A percentile compares a stretch with the other conserved stretches of the same genome.
phyloP scores from a whole-genome alignment of 2,797 vertebrate species.

The Gobionotothen gibberifrons region DNA sequence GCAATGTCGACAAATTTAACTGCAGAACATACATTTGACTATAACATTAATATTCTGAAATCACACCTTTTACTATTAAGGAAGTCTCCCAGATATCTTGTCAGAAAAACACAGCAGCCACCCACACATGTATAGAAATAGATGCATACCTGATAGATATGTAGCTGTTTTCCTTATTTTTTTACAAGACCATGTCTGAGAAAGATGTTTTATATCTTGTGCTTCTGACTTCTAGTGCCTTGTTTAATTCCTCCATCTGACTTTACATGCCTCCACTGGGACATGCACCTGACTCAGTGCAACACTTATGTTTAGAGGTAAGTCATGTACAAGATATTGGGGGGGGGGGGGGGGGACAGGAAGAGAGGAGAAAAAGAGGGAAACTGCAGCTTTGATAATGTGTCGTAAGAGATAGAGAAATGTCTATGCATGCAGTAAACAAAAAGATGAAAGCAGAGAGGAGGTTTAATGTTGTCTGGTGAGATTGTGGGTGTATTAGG shows the following conservation, averaged over 20 bases:
- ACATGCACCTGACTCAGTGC: constrained; percentile 49
- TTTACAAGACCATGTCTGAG: constrained; percentile 35
- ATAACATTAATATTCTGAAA: neutral
- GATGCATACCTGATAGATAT: constrained; percentile 11
- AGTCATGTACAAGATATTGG: constrained; percentile 23
- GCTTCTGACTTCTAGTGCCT: constrained; percentile 48
- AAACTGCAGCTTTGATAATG: constrained; percentile 33
- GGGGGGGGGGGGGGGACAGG: constrained; percentile 4
- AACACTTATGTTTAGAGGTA: constrained; percentile 39
- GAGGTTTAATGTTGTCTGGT: constrained; percentile 11
- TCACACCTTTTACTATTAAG: neutral
- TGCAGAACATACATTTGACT: neutral
- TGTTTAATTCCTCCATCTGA: constrained; percentile 45
- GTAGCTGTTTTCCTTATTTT: constrained; percentile 31
- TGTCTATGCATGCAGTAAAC: constrained; percentile 37
- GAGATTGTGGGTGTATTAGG: constrained; percentile 29
- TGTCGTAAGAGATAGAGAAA: constrained; percentile 14
- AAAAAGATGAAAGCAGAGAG: constrained; percentile 47
- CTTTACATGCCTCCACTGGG: constrained; percentile 45
- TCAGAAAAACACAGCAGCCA: neutral
- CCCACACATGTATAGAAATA: neutral
- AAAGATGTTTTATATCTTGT: constrained; percentile 36
- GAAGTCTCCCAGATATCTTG: neutral
- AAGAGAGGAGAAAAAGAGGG: constrained; percentile 8
- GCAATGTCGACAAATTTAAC: constrained; percentile 7